Evolutionary conservation across 2,797 vertebrate genomes (phyloP).

Genomic region (Staurois parvus): DNA sequence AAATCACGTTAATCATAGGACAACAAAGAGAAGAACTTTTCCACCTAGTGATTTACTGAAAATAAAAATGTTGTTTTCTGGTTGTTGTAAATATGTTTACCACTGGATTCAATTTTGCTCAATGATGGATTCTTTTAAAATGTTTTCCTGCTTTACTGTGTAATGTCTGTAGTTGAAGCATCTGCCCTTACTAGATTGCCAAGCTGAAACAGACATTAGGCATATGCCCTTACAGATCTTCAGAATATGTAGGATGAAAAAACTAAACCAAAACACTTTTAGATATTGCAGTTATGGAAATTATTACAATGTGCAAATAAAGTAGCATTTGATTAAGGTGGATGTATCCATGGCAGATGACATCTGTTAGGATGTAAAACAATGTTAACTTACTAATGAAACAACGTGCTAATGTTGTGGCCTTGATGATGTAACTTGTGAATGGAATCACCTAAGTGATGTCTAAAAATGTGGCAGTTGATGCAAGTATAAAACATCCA

Average conservation of each 20-base stretch:
- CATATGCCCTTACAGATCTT: constrained; percentile 18
- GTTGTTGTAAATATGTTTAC: neutral
- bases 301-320: constrained; percentile 11
- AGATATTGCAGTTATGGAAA: neutral
- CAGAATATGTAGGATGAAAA: neutral
- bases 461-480: no score
- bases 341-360: neutral
- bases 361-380: neutral
- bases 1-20: neutral
- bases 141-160: neutral
- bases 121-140: neutral
- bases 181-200: constrained; percentile 12
- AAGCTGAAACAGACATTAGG: constrained; percentile 15
- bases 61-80: neutral
- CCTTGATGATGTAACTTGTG: no score
- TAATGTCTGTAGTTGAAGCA: constrained; percentile 7
- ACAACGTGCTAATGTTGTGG: no score
- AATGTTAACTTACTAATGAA: neutral
- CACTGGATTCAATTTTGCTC: neutral
- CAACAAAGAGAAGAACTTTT: neutral
- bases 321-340: neutral
- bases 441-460: no score
- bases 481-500: no score
- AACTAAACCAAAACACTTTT: neutral
- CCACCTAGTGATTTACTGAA: neutral